These are phyloP conservation scores for Germaria angustata DNA, from an alignment of 2,888 invertebrate genomes.

Conservation along the genomic window DNA sequence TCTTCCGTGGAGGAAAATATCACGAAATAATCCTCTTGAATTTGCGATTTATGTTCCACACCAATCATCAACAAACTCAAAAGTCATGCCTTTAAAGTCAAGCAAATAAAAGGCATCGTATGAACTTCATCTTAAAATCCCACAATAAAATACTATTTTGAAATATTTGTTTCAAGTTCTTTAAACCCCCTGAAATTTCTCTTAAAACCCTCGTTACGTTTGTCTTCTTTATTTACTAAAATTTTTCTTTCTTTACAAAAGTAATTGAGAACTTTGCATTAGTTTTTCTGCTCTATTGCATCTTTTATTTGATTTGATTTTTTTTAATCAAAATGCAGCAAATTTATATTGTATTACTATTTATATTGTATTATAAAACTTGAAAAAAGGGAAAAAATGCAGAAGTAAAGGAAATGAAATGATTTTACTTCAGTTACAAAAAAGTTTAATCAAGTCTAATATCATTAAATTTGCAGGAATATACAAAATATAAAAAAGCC, in stretches of 20 bases:
- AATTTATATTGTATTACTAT: slow-evolving; percentile 31
- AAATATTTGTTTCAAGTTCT: no score
- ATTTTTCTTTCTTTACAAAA: slow-evolving; percentile 6
- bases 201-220: background rate
- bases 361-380: slow-evolving; percentile 30
- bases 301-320: background rate
- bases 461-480: slow-evolving; percentile 32
- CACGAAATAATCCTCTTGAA: no score
- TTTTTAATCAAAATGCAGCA: slow-evolving; percentile 12
- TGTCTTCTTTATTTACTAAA: background rate
- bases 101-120: no score
- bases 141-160: no score
- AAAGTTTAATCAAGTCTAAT: slow-evolving; percentile 43
- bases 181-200: background rate
- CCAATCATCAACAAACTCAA: no score
- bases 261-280: slow-evolving; percentile 46
- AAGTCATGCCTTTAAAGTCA: no score
- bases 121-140: no score
- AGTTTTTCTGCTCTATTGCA: slow-evolving; percentile 19
- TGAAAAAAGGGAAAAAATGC: background rate
- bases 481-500: background rate
- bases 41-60: no score
- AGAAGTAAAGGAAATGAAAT: background rate
- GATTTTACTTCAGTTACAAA: slow-evolving; percentile 17
- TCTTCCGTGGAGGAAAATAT: no score